A percentile compares a stretch with the other conserved stretches of the same genome.
phyloP scores from a whole-genome alignment of 1,140 invertebrate genomes.

The Lordiphosa mommai region DNA sequence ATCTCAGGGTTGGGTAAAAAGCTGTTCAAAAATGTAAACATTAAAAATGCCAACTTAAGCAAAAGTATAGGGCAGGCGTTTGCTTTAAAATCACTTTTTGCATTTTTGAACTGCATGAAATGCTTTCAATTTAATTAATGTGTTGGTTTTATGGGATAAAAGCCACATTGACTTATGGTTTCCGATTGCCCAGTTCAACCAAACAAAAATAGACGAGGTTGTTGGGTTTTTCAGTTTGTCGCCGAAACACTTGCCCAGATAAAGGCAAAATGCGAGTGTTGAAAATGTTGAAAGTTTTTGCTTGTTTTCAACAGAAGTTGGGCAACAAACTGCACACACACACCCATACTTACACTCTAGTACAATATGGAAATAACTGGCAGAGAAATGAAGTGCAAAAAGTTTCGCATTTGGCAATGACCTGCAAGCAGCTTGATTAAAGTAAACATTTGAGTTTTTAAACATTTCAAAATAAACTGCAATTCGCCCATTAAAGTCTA shows the following conservation, averaged over 20 bases:
- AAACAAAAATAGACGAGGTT: neutral
- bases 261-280: slow-evolving; percentile 50
- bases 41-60: slow-evolving; percentile 56
- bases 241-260: slow-evolving; percentile 18
- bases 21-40: slow-evolving; percentile 56
- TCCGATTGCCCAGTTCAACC: neutral
- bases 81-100: neutral
- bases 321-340: slow-evolving; percentile 35
- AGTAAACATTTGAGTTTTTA: slow-evolving; percentile 49
- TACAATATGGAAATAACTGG: slow-evolving; percentile 46
- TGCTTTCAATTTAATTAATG: slow-evolving; percentile 5
- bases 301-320: slow-evolving; percentile 49
- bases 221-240: neutral
- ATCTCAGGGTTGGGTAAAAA: slow-evolving; percentile 25
- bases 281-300: slow-evolving; percentile 52
- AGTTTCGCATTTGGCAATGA: slow-evolving; percentile 25
- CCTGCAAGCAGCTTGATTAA: slow-evolving; percentile 35
- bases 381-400: slow-evolving; percentile 39
- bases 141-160: neutral
- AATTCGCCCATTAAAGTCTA: slow-evolving; percentile 32
- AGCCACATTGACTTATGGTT: no score
- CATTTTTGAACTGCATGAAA: neutral
- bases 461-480: slow-evolving; percentile 41
- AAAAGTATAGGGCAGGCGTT: slow-evolving; percentile 25
- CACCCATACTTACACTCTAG: slow-evolving; percentile 8